phyloP scores from a whole-genome alignment of 2,113 vertebrate species.

The Limnothrissa miodon region DNA sequence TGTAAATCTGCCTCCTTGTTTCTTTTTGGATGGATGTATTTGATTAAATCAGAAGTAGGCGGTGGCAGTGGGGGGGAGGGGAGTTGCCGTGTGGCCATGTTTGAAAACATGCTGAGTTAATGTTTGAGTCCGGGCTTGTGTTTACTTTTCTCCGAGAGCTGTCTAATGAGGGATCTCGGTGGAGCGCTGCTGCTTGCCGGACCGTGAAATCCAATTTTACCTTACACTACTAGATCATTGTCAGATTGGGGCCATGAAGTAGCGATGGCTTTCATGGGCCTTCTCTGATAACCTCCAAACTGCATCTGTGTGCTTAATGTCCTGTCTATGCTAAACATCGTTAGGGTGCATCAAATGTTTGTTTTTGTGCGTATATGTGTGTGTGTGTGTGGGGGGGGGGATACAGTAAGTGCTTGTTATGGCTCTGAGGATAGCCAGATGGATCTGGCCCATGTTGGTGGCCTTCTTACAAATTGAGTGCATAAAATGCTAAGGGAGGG shows the following conservation, averaged over 20 bases:
- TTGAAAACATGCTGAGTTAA: conserved; percentile 14
- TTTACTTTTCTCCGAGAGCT: conserved; percentile 1
- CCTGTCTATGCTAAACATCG: neutral
- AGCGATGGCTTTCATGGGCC: neutral
- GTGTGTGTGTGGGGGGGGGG: too few species aligned
- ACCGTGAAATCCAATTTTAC: conserved; percentile 19
- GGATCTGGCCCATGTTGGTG: neutral
- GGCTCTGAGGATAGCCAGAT: neutral
- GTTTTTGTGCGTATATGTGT: too few species aligned
- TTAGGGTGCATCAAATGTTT: neutral
- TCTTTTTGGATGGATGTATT: neutral
- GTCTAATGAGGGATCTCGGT: conserved; percentile 10
- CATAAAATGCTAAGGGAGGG: neutral
- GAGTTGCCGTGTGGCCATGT: neutral
- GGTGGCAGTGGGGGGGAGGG: neutral
- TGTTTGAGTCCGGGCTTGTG: neutral
- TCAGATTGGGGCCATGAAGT: conserved; percentile 7
- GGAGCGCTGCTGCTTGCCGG: neutral
- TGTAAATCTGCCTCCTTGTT: neutral
- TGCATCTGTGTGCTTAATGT: neutral
- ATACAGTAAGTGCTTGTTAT: neutral
- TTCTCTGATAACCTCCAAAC: neutral
- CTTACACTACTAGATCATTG: conserved; percentile 11
- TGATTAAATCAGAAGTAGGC: conserved; percentile 1
- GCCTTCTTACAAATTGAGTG: neutral